Evolutionary conservation across 2,888 invertebrate genomes (phyloP).

Genomic region (Leptopilina syphax): DNA sequence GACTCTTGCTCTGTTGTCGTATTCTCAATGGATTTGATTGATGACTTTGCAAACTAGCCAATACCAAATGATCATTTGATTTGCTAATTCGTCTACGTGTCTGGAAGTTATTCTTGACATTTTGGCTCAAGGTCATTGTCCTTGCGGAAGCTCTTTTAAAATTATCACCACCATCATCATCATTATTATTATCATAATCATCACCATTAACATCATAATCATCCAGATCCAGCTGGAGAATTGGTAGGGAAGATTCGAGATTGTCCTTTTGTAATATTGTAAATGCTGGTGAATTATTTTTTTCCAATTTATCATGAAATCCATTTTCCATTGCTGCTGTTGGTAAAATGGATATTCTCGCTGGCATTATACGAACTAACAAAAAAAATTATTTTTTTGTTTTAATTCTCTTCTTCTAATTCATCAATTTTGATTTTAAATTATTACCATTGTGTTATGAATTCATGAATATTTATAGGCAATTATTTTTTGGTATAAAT

Average conservation of each 20-base stretch:
- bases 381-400: too few species aligned
- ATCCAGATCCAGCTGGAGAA: constrained; percentile 66
- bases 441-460: too few species aligned
- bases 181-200: too few species aligned
- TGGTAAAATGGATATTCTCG: constrained; percentile 69
- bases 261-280: constrained; percentile 70
- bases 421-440: neutral
- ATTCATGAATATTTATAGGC: too few species aligned
- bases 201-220: constrained; percentile 7
- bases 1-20: constrained; percentile 75
- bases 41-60: constrained; percentile 61
- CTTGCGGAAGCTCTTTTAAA: constrained; percentile 53
- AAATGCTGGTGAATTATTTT: constrained; percentile 66
- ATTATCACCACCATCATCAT: constrained; percentile 41
- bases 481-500: too few species aligned
- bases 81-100: constrained; percentile 68
- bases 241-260: constrained; percentile 66
- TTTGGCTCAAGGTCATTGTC: constrained; percentile 53
- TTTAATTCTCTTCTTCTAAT: too few species aligned
- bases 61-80: constrained; percentile 70
- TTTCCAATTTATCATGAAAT: constrained; percentile 57
- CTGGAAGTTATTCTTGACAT: constrained; percentile 59
- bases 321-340: constrained; percentile 60
- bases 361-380: constrained; percentile 62
- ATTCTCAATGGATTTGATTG: constrained; percentile 69